Evolutionary conservation across 1,140 invertebrate species (phyloP).

Genomic region (Zophobas morio): DNA sequence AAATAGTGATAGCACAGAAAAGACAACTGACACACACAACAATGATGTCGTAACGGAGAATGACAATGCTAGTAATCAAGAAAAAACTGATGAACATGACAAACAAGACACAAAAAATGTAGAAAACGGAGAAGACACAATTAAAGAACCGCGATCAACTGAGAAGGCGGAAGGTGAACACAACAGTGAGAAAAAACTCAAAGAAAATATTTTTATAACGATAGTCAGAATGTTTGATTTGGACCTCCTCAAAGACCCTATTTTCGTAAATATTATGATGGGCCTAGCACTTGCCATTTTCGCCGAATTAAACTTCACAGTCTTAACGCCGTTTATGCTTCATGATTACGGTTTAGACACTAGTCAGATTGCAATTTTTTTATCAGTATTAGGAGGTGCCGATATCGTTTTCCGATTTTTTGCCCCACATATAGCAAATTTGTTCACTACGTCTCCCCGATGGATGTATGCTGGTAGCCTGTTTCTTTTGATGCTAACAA

Average conservation of each 20-base stretch:
- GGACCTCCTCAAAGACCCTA: conserved; percentile 76
- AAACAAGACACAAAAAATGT: conserved; percentile 42
- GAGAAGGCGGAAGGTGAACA: conserved; percentile 4
- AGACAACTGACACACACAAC: too few relatives aligned
- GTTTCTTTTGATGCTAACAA: conserved; percentile 60
- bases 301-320: conserved; percentile 79
- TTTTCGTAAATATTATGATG: conserved; percentile 78
- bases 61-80: not conserved
- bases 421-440: conserved; percentile 74
- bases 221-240: conserved; percentile 77
- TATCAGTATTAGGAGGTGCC: conserved; percentile 74
- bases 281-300: conserved; percentile 79
- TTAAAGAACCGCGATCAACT: conserved; percentile 67
- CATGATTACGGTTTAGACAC: conserved; percentile 73
- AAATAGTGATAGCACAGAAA: too few relatives aligned
- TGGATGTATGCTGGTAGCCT: conserved; percentile 66
- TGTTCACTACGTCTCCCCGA: conserved; percentile 62
- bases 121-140: conserved; percentile 32
- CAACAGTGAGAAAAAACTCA: conserved; percentile 45
- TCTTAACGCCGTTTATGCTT: conserved; percentile 79
- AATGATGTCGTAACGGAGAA: too few relatives aligned
- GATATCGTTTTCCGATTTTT: conserved; percentile 75
- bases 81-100: not conserved
- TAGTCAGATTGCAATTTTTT: conserved; percentile 73
- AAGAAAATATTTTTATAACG: conserved; percentile 68